Base-by-base conservation (phyloP, 2,888 invertebrate genomes). In the Spisula subtruncata region DNA sequence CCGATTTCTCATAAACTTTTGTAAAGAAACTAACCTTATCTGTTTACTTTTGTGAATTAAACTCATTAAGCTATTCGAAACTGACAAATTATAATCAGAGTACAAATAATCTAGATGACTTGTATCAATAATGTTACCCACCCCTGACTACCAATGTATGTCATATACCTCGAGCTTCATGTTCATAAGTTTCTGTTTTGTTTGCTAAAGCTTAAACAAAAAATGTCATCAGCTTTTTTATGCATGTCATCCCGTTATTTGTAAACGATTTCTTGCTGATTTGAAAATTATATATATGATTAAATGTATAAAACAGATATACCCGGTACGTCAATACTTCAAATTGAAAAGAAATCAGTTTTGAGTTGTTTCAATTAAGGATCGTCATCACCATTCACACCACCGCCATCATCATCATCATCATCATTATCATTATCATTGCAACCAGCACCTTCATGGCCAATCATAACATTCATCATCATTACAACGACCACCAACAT, bases 51-150 rank as follows among this genome's bases (percentile, higher is more conserved):
- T 60, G 75, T 84, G 79, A 88, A 88, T 88, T 88, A 84, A 88
- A 88, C 60, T 88, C 87, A 81, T 83, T 81, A 60, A 46, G 84
- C 35, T 84, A 82, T 82, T 83, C 20, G 51, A 83, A 83, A 84
- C 83, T 80, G 87, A 79, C 87, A 83, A 88, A 56, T 83, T 60
- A 56, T 88, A 88, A 88, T 88, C 87, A 51, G 54, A 79, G 56
- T 56, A 60, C 83, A 88, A 88, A 88, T 75, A 88, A 46, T n/a
- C 83, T 32, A 88, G 80, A 83, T 79, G 87, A 88, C 80, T 84
- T 80, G 83, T 79, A 88, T 88, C 75, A 75, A 75, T 75, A 75
- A 18, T 35, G 16, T 16, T 75, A 75, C 32, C 84, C 46, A 83
- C 80, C 87, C n/a, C 79, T 88, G 51, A 66, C 87, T 88, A 88